phyloP scores from a whole-genome alignment of 1,140 invertebrate genomes.

The Adoxophyes honmai region DNA sequence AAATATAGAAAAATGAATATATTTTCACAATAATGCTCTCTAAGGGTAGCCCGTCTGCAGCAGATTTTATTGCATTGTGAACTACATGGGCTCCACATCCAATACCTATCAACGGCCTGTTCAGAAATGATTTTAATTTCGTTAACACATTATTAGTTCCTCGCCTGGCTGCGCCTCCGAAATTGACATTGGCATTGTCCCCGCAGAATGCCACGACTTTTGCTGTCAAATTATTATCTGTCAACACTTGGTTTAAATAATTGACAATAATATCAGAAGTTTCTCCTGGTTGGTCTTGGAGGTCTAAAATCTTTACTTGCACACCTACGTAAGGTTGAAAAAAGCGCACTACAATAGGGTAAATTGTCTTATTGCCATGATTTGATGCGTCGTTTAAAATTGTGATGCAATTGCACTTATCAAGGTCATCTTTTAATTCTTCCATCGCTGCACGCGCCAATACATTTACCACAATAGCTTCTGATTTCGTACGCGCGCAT shows the following conservation, averaged over 20 bases:
- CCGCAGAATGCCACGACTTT: conserved; percentile 37
- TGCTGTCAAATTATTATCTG: conserved; percentile 24
- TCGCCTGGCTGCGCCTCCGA: conserved; percentile 2
- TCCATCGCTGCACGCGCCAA: conserved; percentile 27
- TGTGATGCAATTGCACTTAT: conserved; percentile 34
- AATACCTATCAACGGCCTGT: conserved; percentile 20
- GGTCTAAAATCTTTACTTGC: conserved; percentile 43
- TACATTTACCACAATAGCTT: conserved; percentile 37
- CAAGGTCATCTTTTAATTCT: conserved; percentile 36
- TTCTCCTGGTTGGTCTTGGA: conserved; percentile 25
- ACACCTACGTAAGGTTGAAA: conserved; percentile 38
- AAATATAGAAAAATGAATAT: conserved; percentile 23
- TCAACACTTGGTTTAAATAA: conserved; percentile 23
- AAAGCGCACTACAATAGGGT: conserved; percentile 26
- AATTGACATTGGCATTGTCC: conserved; percentile 24
- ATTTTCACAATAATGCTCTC: conserved; percentile 40
- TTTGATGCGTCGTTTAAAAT: conserved; percentile 35
- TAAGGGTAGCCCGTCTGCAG: conserved; percentile 37
- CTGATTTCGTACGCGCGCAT: conserved; percentile 42
- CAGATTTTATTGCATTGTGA: conserved; percentile 50
- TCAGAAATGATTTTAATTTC: conserved; percentile 13
- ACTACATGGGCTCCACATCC: conserved; percentile 44
- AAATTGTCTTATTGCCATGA: conserved; percentile 36
- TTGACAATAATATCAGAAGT: conserved; percentile 31
- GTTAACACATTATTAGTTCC: conserved; percentile 18